These are phyloP conservation scores for Anagyrus pseudococci DNA, from an alignment of 2,888 invertebrate species.

Conservation along the genomic window DNA sequence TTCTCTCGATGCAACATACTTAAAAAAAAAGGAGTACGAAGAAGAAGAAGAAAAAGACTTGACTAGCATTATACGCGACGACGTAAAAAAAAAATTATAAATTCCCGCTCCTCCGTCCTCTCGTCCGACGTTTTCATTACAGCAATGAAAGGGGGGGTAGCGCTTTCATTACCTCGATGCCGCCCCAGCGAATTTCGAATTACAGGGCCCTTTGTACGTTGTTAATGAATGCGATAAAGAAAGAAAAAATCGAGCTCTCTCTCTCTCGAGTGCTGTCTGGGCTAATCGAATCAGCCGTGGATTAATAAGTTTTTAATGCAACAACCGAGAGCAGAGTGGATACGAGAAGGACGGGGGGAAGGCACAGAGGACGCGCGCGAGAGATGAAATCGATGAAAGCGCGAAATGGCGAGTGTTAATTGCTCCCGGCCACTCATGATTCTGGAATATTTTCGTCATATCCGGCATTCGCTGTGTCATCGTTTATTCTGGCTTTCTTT, in stretches of 20 bases:
- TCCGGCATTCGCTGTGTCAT: too few species aligned
- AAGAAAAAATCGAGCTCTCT: too few species aligned
- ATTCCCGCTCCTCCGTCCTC: neutral
- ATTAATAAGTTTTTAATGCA: slow-evolving; percentile 35
- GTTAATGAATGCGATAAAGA: slow-evolving; percentile 15
- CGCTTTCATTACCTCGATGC: slow-evolving; percentile 14
- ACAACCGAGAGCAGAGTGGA: slow-evolving; percentile 10
- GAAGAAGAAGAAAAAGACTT: slow-evolving; percentile 1
- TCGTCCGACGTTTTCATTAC: slow-evolving; percentile 6
- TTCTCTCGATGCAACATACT: too few species aligned
- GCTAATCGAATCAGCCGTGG: slow-evolving; percentile 22
- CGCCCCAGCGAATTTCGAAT: slow-evolving; percentile 20
- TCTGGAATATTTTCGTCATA: too few species aligned
- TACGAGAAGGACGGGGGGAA: too few species aligned
- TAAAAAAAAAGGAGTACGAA: too few species aligned
- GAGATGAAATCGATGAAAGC: too few species aligned
- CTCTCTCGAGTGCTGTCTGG: slow-evolving; percentile 5
- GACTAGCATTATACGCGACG: slow-evolving; percentile 10
- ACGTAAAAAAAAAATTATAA: slow-evolving; percentile 9
- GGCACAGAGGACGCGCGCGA: too few species aligned
- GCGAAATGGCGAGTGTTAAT: too few species aligned
- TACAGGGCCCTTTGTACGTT: slow-evolving; percentile 20
- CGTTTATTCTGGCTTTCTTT: too few species aligned
- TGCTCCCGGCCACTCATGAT: too few species aligned
- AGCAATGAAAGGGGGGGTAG: too few species aligned